Conservation (phyloP, 2,113 vertebrate species). For the Epinephelus lanceolatus region DNA sequence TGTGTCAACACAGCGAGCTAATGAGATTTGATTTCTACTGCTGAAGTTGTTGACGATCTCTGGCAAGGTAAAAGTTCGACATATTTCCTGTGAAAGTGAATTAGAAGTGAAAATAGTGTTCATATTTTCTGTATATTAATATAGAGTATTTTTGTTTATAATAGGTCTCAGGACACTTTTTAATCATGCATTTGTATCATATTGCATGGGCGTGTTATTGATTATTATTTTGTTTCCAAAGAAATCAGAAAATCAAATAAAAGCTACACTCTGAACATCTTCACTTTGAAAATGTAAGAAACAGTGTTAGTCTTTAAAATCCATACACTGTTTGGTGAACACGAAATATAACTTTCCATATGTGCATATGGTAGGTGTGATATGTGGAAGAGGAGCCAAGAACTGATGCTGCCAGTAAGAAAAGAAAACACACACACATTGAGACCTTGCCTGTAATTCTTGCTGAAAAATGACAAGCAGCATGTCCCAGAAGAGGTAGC, state of each 20-base stretch:
- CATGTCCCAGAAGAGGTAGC: conserved; percentile 10
- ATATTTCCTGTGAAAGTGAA: not conserved
- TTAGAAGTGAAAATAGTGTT: not conserved
- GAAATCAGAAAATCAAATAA: not conserved
- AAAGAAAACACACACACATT: conserved; percentile 1
- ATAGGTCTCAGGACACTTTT: not conserved
- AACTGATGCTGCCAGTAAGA: not conserved
- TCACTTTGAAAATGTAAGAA: not conserved
- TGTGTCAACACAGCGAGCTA: not conserved
- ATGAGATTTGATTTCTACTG: not conserved
- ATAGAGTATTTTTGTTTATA: no score
- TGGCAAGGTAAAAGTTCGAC: not conserved
- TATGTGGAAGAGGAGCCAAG: not conserved
- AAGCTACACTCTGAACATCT: not conserved
- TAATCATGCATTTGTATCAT: not conserved
- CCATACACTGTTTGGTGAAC: not conserved
- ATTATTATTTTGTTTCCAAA: not conserved
- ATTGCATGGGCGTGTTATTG: not conserved
- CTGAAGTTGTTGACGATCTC: not conserved
- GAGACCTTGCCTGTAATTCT: not conserved
- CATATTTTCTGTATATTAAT: not conserved
- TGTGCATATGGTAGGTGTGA: conserved; percentile 12
- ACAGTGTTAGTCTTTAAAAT: not conserved
- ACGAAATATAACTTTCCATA: conserved; percentile 2
- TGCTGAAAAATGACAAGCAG: conserved; percentile 1